Base-by-base conservation (phyloP, 2,113 vertebrate species). In the Callorhinus ursinus region DNA sequence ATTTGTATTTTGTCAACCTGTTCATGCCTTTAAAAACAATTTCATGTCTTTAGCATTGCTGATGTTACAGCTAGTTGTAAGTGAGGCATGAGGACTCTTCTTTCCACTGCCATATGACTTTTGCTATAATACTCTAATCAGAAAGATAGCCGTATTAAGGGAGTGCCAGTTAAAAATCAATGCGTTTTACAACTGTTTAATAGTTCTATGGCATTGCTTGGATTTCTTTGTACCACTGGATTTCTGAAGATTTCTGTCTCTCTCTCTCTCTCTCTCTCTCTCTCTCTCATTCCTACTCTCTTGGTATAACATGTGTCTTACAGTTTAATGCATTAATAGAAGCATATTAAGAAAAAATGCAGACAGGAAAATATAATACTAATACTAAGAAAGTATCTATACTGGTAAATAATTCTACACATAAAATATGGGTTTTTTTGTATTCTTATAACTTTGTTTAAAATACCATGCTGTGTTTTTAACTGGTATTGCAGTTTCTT, bases 1-100 rank as follows among this genome's bases (percentile, higher is more conserved):
- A 89, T 11, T 11, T 93, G 42, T 46, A 67, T 89, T 96, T 97
- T 97, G 31, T 95, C 88, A 94, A 63, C 51, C 74, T n/a, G 4
- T 77, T 91, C 80, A 97, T 89, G 28, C 51, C 22, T 92, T 92
- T 67, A 92, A 95, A 94, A 95, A 81, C 65, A 82, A 86, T 86
- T 90, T 84, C 26, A 31, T 65, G 69, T 51, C 22, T 95, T 97
- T 71, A 79, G 26, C 28, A 88, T 76, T 95, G 22, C 16, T 96
- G 49, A 79, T 67, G 49, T 61, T 67, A 55, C 61, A 85, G 53
- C 14, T 91, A 57, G 49, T 67, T 88, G 76, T 86, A 55, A 88
- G 22, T 82, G 39, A 91, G 59, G 6, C 63, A 11, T 36, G 31
- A 77, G 4, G 26, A 69, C 13, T 89, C 93, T 83, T 55, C 59